These are phyloP conservation scores for Aricia artaxerxes DNA, from an alignment of 2,888 invertebrate genomes.

Conservation along the genomic window DNA sequence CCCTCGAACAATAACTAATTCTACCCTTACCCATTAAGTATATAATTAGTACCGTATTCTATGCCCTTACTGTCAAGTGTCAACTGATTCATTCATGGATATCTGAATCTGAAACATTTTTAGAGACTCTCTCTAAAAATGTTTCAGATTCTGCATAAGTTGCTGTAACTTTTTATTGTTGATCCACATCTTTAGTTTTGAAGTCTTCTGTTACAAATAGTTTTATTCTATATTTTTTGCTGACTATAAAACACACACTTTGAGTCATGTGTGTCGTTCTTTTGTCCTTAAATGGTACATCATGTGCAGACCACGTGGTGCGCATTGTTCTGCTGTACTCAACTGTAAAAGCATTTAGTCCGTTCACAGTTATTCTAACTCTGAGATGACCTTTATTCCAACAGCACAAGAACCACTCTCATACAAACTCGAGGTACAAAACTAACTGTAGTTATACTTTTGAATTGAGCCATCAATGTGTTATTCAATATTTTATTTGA, in stretches of 20 bases:
- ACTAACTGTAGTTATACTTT: not conserved
- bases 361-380: not conserved
- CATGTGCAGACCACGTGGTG: conserved; percentile 18
- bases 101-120: no score
- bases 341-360: conserved; percentile 23
- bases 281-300: conserved; percentile 21
- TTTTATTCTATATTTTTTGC: not conserved
- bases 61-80: no score
- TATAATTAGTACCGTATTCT: no score
- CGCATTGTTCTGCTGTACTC: conserved; percentile 17
- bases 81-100: no score
- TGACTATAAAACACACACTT: not conserved
- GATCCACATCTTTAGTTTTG: not conserved
- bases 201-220: not conserved
- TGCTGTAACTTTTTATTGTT: no score
- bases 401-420: not conserved
- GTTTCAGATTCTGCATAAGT: no score
- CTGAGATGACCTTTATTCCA: not conserved
- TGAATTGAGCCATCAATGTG: not conserved
- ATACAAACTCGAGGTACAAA: not conserved
- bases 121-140: no score
- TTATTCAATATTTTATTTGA: not conserved
- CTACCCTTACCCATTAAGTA: no score
- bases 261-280: conserved; percentile 4
- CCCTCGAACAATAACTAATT: no score